Evolutionary conservation across 1,140 invertebrate genomes (phyloP).

Genomic region (Ostrea edulis): DNA sequence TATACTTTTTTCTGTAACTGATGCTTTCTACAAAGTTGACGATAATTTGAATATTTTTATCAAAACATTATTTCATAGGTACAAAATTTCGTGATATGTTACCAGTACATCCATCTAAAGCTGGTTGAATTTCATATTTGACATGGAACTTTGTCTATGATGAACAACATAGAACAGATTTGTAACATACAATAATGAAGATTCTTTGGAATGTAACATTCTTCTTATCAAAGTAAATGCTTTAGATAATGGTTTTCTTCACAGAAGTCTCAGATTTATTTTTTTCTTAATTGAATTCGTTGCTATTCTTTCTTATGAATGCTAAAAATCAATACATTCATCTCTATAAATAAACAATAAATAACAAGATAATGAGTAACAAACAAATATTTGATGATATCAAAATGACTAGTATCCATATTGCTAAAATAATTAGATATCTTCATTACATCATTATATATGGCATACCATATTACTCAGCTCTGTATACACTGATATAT

Average conservation of each 20-base stretch:
- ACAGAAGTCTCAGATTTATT: neutral
- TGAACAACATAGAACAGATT: too few species aligned
- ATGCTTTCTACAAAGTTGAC: too few species aligned
- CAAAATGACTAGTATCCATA: conserved; percentile 37
- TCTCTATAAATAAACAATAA: neutral
- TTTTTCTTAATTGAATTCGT: neutral
- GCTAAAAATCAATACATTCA: neutral
- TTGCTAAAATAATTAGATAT: conserved; percentile 32
- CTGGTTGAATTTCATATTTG: neutral
- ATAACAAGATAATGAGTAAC: conserved; percentile 26
- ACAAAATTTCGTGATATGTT: neutral
- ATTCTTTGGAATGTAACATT: neutral
- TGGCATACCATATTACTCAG: neutral
- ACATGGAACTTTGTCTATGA: too few species aligned
- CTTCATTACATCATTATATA: neutral
- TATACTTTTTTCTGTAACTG: too few species aligned
- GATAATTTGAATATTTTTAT: neutral
- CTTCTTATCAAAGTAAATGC: neutral
- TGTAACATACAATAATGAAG: neutral
- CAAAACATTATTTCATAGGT: neutral
- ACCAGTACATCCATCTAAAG: neutral
- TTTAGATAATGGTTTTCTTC: neutral
- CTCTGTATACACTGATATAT: neutral
- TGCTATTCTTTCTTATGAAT: neutral
- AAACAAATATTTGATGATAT: conserved; percentile 3